Base-by-base conservation (phyloP, 2,888 invertebrate species). In the Cecidostiba fungosa region DNA sequence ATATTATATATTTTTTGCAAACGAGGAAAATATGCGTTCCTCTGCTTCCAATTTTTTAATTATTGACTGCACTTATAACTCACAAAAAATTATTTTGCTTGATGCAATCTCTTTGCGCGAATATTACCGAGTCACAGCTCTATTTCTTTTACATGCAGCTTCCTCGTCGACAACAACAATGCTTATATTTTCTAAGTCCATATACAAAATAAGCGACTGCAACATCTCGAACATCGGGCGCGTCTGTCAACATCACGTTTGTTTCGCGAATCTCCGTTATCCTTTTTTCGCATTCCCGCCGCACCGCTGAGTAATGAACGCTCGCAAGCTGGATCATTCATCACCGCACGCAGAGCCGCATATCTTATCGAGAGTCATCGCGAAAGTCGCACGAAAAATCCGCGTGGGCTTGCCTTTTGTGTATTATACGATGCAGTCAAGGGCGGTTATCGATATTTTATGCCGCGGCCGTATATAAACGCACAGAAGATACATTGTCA, bases 281-380 rank as follows among this genome's bases (percentile, higher is more conserved):
- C 70, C 39, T 54, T 79, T 69, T 69, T 59, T 73, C 12, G 43
- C 66, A 23, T 78, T 78, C 78, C 36, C 66, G 10, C 19, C 66
- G 16, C 16, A n/a, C 10, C 54, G 70, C 77, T 77, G 85, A 85
- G 62, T 82, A 82, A 85, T 82, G 85, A 82, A 77, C 76, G 70
- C 80, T 70, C 69, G 43, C 76, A 26, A 74, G 76, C 77, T n/a
- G 43, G 54, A 26, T 74, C 82, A 74, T 85, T 74, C 82, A 62
- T 85, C 85, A 82, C 78, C n/a, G 39, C n/a, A 54, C 59, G 23
- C 43, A 19, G 47, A 47, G 19, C 39, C 59, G 69, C 36, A 23
- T 73, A 82, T 85, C 36, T 73, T 85, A 76, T 79, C 85, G 47
- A 8, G 66, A 12, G 12, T 59, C 23, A 59, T 59, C 54, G 54